Evolutionary conservation across 2,113 vertebrate genomes (phyloP).

Genomic region (Syngnathus scovelli): DNA sequence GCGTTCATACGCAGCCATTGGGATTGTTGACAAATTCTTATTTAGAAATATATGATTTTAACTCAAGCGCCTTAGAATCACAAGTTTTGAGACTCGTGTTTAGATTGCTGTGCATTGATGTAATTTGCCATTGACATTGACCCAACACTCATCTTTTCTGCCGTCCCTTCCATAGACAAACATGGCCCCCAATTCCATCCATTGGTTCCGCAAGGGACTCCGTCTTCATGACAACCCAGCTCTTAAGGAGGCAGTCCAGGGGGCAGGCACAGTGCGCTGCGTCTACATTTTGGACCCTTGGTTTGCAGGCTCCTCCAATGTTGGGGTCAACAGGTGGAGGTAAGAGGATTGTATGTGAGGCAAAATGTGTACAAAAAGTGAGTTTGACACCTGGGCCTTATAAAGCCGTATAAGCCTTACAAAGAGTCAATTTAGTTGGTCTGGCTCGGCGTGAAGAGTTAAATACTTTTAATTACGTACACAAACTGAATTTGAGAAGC

Average conservation of each 20-base stretch:
- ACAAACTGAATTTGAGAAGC: no score
- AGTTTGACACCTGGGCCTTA: no score
- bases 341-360: slow-evolving; percentile 28
- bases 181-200: slow-evolving; percentile 74
- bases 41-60: no score
- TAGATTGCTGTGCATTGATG: no score
- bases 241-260: slow-evolving; percentile 64
- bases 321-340: slow-evolving; percentile 76
- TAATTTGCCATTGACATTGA: no score
- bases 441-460: neutral
- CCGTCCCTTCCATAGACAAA: slow-evolving; percentile 27
- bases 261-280: slow-evolving; percentile 68
- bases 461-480: no score
- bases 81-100: no score
- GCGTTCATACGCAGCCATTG: no score
- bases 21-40: no score
- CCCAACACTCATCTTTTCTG: neutral
- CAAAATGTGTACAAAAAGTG: no score
- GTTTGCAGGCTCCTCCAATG: slow-evolving; percentile 75
- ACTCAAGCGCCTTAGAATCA: no score
- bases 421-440: neutral
- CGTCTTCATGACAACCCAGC: slow-evolving; percentile 76
- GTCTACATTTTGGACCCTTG: slow-evolving; percentile 77
- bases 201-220: slow-evolving; percentile 78
- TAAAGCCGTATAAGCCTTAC: no score